Conservation (phyloP, 2,113 vertebrate species). For the Dromaius novaehollandiae region DNA sequence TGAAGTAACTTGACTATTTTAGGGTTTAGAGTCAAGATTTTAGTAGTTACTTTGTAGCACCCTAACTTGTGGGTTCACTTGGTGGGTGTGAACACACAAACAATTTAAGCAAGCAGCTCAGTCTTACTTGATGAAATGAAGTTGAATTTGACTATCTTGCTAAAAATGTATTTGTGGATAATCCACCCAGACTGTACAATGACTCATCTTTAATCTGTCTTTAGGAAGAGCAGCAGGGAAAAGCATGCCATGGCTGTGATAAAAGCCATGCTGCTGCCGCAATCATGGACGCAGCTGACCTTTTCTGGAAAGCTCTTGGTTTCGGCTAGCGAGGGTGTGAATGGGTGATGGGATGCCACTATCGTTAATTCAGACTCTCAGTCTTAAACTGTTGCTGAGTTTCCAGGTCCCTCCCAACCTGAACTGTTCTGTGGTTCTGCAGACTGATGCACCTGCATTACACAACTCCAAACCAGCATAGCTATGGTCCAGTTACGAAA, state of each 20-base stretch:
- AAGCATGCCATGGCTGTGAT: rapidly evolving
- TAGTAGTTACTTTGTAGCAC: neutral
- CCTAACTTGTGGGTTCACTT: neutral
- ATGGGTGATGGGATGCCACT: neutral
- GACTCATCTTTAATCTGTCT: neutral
- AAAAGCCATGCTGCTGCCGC: neutral
- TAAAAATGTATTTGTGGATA: neutral
- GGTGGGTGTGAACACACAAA: neutral
- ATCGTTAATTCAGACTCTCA: neutral
- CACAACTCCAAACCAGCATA: neutral
- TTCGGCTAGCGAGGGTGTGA: neutral
- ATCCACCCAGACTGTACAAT: neutral
- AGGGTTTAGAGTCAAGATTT: neutral
- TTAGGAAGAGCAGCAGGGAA: neutral
- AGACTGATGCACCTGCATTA: neutral
- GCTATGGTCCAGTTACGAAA: neutral
- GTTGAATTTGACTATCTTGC: neutral
- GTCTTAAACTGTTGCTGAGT: neutral
- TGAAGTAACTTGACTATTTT: neutral
- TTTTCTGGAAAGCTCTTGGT: neutral
- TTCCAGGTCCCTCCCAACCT: neutral
- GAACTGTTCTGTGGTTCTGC: neutral
- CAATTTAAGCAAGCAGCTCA: neutral
- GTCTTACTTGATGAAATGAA: neutral
- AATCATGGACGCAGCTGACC: neutral